Conservation (phyloP, 1,140 invertebrate genomes). For the Anastrepha ludens region DNA sequence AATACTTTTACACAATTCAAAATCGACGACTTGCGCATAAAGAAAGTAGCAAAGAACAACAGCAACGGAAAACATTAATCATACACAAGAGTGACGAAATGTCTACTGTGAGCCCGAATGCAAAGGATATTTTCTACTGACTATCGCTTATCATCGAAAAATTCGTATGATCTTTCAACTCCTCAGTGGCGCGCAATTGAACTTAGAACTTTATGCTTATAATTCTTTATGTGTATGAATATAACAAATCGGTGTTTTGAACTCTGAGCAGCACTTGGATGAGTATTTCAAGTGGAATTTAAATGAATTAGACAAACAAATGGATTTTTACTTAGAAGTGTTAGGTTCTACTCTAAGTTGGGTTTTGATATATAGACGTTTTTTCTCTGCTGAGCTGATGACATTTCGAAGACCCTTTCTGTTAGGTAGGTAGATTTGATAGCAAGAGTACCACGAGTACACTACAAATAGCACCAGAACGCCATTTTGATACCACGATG, state of each 20-base stretch:
- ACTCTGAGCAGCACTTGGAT: conserved; percentile 16
- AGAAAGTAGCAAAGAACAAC: neutral
- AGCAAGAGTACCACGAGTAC: too few relatives aligned
- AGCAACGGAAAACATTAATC: conserved; percentile 32
- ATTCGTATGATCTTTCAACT: conserved; percentile 45
- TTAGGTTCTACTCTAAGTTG: too few relatives aligned
- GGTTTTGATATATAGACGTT: too few relatives aligned
- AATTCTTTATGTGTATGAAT: too few relatives aligned
- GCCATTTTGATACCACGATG: too few relatives aligned
- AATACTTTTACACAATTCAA: neutral
- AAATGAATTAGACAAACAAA: neutral
- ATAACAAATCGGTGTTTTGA: neutral
- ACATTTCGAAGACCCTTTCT: too few relatives aligned
- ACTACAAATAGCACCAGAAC: too few relatives aligned
- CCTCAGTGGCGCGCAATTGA: neutral
- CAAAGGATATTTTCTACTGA: neutral
- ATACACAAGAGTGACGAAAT: conserved; percentile 37
- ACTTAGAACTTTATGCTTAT: neutral
- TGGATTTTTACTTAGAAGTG: neutral
- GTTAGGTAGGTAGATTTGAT: too few relatives aligned
- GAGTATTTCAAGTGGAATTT: conserved; percentile 2
- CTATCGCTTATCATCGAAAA: neutral
- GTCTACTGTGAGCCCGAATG: neutral
- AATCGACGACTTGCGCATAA: neutral
- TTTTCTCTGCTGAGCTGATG: too few relatives aligned